Evolutionary conservation across 2,888 invertebrate species (phyloP).

Genomic region (Hyles lineata): DNA sequence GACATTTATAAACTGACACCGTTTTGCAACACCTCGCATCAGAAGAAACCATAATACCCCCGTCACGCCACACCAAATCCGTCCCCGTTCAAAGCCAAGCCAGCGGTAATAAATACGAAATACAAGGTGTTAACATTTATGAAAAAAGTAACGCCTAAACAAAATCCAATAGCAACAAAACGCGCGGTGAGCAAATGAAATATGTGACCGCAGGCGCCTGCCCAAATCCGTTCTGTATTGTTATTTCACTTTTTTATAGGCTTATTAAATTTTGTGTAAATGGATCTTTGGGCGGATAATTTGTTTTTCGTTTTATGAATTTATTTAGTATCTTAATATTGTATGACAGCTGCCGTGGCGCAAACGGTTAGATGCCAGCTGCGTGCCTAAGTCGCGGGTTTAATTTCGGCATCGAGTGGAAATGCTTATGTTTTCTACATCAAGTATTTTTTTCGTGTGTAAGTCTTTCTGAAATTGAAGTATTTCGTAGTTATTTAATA

Average conservation of each 20-base stretch:
- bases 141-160: conserved; percentile 55
- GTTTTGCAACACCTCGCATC: background rate
- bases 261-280: conserved; percentile 29
- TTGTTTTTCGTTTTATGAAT: conserved; percentile 11
- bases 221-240: conserved; percentile 42
- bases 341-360: background rate
- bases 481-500: too few species aligned
- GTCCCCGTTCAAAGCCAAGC: conserved; percentile 26
- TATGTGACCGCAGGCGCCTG: conserved; percentile 59
- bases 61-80: background rate
- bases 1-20: background rate
- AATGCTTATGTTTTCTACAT: too few species aligned
- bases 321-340: background rate
- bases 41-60: background rate
- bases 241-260: conserved; percentile 35
- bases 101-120: conserved; percentile 44
- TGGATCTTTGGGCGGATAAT: conserved; percentile 16
- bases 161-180: conserved; percentile 55
- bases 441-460: too few species aligned
- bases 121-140: conserved; percentile 52
- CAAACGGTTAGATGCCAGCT: too few species aligned
- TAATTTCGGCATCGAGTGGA: too few species aligned
- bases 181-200: conserved; percentile 53
- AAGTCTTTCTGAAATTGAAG: too few species aligned
- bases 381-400: too few species aligned